Percentiles rank a stretch among this genome's conserved stretches.
Conservation (phyloP, 2,888 invertebrate species). For the Polia nebulosa region DNA sequence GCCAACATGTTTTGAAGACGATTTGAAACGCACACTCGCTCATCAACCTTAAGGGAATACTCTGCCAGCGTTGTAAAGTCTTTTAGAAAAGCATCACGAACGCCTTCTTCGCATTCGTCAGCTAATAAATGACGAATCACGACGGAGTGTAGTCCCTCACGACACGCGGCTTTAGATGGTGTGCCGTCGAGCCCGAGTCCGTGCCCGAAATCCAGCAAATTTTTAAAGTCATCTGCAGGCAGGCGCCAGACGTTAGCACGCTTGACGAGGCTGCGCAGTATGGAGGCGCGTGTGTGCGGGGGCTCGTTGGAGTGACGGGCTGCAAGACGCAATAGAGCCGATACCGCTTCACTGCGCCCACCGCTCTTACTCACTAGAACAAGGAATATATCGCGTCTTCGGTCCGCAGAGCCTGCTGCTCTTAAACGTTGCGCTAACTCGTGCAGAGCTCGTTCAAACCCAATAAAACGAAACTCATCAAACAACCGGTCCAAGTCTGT, state of each 20-base stretch:
- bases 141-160: conserved; percentile 80
- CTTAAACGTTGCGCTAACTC: conserved; percentile 75
- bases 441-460: conserved; percentile 75
- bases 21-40: conserved; percentile 66
- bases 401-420: conserved; percentile 73
- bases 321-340: conserved; percentile 73
- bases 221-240: conserved; percentile 74
- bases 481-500: conserved; percentile 77
- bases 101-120: conserved; percentile 51
- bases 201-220: conserved; percentile 74
- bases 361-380: conserved; percentile 84
- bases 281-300: conserved; percentile 75
- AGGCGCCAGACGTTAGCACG: conserved; percentile 80
- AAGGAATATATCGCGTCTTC: conserved; percentile 79
- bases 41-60: conserved; percentile 72
- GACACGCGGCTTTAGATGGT: conserved; percentile 70
- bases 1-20: conserved; percentile 67
- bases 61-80: conserved; percentile 74
- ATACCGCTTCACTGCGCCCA: conserved; percentile 71
- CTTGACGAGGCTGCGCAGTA: conserved; percentile 81
- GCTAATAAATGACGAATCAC: conserved; percentile 75
- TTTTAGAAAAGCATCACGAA: conserved; percentile 70
- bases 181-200: conserved; percentile 80
- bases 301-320: conserved; percentile 78
- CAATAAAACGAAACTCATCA: conserved; percentile 77